A percentile compares a stretch with the other conserved stretches of the same genome.
These are phyloP conservation scores for Incurvaria masculella DNA, from an alignment of 2,888 invertebrate genomes.

Conservation along the genomic window DNA sequence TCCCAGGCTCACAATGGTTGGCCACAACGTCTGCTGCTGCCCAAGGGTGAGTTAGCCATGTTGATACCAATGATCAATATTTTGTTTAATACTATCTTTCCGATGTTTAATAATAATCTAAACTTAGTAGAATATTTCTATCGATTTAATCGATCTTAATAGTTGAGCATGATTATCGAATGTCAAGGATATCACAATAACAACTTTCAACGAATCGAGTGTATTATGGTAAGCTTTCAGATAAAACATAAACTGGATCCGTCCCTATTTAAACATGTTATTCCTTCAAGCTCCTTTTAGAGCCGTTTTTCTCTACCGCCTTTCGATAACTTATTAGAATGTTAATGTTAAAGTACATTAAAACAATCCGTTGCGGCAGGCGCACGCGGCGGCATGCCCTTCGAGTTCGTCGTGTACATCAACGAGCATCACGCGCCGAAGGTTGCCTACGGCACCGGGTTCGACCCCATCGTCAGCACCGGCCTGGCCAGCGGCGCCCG, in stretches of 20 bases:
- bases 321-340: too few relatives aligned
- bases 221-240: too few relatives aligned
- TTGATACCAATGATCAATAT: neutral
- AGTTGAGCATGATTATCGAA: too few relatives aligned
- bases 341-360: too few relatives aligned
- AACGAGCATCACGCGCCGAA: slow-evolving; percentile 46
- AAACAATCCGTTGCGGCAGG: too few relatives aligned
- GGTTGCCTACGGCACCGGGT: slow-evolving; percentile 33
- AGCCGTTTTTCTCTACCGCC: neutral
- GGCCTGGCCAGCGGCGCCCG: slow-evolving; percentile 45
- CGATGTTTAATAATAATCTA: too few relatives aligned
- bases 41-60: slow-evolving; percentile 53
- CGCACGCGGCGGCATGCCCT: slow-evolving; percentile 55
- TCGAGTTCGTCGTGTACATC: slow-evolving; percentile 59
- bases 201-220: too few relatives aligned
- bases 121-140: too few relatives aligned
- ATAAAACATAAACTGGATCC: too few relatives aligned
- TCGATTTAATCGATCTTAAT: too few relatives aligned
- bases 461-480: slow-evolving; percentile 48
- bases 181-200: too few relatives aligned
- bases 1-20: slow-evolving; percentile 53
- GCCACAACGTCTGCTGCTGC: slow-evolving; percentile 61
- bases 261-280: too few relatives aligned
- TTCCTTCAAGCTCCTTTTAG: neutral
- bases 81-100: neutral